Conservation (phyloP, 2,888 invertebrate species). For the Oeneis ivallda region DNA sequence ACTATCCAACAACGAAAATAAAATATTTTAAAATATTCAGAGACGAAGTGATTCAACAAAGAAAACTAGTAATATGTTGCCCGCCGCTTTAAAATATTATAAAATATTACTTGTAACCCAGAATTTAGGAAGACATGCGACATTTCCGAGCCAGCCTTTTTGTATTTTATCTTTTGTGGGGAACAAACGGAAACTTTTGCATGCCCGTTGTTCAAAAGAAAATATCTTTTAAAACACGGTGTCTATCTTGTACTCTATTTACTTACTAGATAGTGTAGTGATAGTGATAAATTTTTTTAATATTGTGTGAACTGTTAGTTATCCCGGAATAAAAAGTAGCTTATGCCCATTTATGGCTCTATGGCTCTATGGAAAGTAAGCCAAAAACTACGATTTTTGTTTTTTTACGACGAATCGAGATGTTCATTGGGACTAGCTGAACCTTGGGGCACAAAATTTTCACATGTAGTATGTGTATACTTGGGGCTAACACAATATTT, state of each 20-base stretch:
- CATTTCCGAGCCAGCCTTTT: constrained; percentile 13
- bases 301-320: neutral
- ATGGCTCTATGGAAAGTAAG: too few species aligned
- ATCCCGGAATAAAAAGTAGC: neutral
- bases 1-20: constrained; percentile 1
- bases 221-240: constrained; percentile 14
- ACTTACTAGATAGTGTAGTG: neutral
- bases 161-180: constrained; percentile 20
- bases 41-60: constrained; percentile 16
- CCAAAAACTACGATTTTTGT: too few species aligned
- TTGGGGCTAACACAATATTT: too few species aligned
- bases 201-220: constrained; percentile 20
- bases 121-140: constrained; percentile 27
- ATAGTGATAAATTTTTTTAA: too few species aligned
- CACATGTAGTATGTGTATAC: too few species aligned
- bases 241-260: constrained; percentile 2
- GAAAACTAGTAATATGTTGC: constrained; percentile 12
- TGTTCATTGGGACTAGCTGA: too few species aligned
- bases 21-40: neutral
- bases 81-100: constrained; percentile 18
- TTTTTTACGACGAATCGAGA: too few species aligned
- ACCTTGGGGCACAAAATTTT: too few species aligned
- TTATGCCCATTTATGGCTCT: neutral
- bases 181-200: constrained; percentile 22
- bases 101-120: constrained; percentile 25